phyloP scores from a whole-genome alignment of 2,113 vertebrate species.

The Asarcornis scutulata region DNA sequence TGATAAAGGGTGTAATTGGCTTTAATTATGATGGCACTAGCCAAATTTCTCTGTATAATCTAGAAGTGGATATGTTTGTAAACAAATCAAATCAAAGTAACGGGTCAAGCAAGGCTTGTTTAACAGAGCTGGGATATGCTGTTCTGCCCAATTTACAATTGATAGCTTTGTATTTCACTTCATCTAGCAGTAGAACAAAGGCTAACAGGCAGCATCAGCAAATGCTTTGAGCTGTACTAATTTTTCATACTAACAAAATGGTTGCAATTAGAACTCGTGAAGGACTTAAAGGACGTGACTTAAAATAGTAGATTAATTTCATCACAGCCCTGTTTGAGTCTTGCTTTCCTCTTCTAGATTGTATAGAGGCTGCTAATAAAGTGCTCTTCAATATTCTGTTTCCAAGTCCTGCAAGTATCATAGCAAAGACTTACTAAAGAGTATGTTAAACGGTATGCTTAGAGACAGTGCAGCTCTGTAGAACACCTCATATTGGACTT shows the following conservation, averaged over 20 bases:
- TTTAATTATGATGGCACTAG: neutral
- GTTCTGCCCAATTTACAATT: neutral
- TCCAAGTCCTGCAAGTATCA: constrained; percentile 18
- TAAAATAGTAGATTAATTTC: neutral
- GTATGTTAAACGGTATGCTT: neutral
- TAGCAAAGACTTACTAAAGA: neutral
- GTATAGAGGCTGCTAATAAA: constrained; percentile 46
- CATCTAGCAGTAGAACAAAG: neutral
- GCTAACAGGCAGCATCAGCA: neutral
- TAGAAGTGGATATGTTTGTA: neutral
- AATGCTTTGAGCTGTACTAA: neutral
- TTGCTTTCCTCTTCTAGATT: constrained; percentile 54
- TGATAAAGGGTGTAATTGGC: neutral
- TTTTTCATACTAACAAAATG: neutral
- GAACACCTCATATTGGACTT: neutral
- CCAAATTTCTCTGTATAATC: constrained; percentile 13
- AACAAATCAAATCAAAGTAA: neutral
- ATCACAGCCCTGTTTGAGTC: neutral
- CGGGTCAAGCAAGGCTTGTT: neutral
- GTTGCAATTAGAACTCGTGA: neutral
- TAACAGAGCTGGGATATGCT: neutral
- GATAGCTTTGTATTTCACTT: neutral
- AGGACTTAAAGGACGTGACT: neutral
- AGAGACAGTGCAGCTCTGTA: neutral
- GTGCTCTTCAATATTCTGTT: neutral